phyloP scores from a whole-genome alignment of 2,888 invertebrate genomes.

The Strigamia crassipes region DNA sequence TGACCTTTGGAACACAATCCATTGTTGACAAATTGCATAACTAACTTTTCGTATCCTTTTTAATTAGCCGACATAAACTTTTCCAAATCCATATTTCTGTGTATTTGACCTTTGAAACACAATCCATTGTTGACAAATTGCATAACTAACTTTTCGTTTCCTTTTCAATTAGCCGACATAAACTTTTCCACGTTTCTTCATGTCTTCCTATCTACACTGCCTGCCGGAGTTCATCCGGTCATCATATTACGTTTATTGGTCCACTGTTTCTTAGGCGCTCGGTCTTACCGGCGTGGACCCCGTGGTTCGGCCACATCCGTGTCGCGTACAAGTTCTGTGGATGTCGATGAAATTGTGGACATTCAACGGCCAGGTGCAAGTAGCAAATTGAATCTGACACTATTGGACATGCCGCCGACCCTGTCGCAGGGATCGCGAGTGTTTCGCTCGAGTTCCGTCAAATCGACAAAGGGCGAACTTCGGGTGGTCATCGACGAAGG shows the following conservation, averaged over 20 bases:
- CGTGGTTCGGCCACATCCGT: slow-evolving; percentile 46
- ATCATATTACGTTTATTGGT: slow-evolving; percentile 64
- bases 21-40: too few species aligned
- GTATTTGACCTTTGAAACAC: too few species aligned
- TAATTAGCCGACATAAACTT: not conserved
- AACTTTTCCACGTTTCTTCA: slow-evolving; percentile 55
- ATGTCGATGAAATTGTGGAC: not conserved
- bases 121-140: too few species aligned
- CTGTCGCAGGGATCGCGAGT: not conserved
- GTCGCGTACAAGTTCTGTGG: slow-evolving; percentile 36
- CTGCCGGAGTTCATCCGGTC: slow-evolving; percentile 64
- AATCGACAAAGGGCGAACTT: slow-evolving; percentile 31
- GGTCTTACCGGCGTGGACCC: slow-evolving; percentile 59
- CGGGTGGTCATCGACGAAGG: slow-evolving; percentile 41
- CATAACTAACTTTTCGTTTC: not conserved
- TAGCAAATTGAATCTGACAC: not conserved
- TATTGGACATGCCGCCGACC: not conserved
- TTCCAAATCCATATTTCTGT: too few species aligned
- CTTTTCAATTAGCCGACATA: not conserved
- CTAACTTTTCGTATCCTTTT: not conserved
- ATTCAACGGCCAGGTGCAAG: not conserved
- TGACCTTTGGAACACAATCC: too few species aligned
- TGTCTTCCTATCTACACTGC: slow-evolving; percentile 60
- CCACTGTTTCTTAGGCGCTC: slow-evolving; percentile 64
- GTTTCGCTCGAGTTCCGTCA: slow-evolving; percentile 37